These are phyloP conservation scores for Pantelozetes paolii DNA, from an alignment of 2,888 invertebrate species.

Conservation along the genomic window DNA sequence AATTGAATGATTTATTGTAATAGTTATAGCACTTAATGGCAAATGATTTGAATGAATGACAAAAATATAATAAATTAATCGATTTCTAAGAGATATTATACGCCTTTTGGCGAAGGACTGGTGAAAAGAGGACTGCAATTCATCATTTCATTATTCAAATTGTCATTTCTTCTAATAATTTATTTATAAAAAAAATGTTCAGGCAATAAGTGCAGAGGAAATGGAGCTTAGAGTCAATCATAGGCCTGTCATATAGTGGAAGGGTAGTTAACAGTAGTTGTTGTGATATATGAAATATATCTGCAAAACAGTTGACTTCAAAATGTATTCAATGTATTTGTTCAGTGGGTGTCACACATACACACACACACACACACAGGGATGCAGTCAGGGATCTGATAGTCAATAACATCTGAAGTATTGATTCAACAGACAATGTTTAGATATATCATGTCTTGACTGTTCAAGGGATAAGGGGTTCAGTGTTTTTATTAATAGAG, in stretches of 20 bases:
- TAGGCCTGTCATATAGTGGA: too few species aligned
- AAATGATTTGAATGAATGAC: not conserved
- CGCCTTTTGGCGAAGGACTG: not conserved
- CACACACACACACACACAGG: too few species aligned
- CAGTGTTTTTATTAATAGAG: too few species aligned
- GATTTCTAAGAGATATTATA: not conserved
- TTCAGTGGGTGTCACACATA: conserved; percentile 4
- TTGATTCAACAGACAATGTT: not conserved
- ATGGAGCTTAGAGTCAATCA: too few species aligned
- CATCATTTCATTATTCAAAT: not conserved
- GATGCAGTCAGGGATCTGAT: too few species aligned
- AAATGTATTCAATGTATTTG: not conserved
- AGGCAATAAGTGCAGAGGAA: too few species aligned
- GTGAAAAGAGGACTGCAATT: not conserved
- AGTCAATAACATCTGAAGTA: too few species aligned
- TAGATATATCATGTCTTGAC: conserved; percentile 5
- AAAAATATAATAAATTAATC: conserved; percentile 1
- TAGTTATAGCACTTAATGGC: conserved; percentile 1
- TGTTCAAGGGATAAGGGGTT: not conserved
- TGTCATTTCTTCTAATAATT: not conserved
- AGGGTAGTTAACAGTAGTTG: too few species aligned
- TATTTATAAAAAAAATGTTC: not conserved
- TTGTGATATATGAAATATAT: conserved; percentile 6
- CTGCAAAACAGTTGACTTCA: not conserved
- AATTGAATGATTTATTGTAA: not conserved